Evolutionary conservation across 2,888 invertebrate species (phyloP).

Genomic region (Euclidia mi): DNA sequence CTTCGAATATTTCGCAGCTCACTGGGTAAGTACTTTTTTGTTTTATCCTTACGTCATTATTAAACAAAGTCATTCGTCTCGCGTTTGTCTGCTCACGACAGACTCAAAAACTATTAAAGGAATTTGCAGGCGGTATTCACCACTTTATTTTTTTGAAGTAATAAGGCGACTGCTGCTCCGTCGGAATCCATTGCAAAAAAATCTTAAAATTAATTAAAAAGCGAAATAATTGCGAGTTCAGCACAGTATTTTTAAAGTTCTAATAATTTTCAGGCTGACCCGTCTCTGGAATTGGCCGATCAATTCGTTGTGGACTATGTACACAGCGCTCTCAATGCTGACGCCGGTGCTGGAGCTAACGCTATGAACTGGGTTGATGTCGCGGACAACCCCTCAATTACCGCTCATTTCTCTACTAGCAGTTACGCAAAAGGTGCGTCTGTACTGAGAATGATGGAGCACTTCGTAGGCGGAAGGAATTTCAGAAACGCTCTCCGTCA

Average conservation of each 20-base stretch:
- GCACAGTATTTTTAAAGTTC: neutral
- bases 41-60: too few species aligned
- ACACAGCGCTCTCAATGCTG: conserved; percentile 91
- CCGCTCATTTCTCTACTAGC: conserved; percentile 91
- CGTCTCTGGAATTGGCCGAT: conserved; percentile 74
- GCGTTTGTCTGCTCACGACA: too few species aligned
- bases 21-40: conserved; percentile 85
- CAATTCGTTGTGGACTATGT: conserved; percentile 93
- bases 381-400: conserved; percentile 85
- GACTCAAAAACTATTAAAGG: too few species aligned
- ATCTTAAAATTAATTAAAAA: too few species aligned
- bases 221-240: neutral
- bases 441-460: conserved; percentile 92
- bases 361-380: conserved; percentile 89
- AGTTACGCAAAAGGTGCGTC: conserved; percentile 92
- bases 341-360: conserved; percentile 81
- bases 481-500: conserved; percentile 90
- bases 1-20: conserved; percentile 92
- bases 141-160: too few species aligned
- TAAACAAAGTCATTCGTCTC: too few species aligned
- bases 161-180: too few species aligned
- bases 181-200: too few species aligned
- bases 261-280: conserved; percentile 71
- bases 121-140: too few species aligned
- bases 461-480: conserved; percentile 87